A percentile compares a stretch with the other conserved stretches of the same genome.
phyloP scores from a whole-genome alignment of 2,888 invertebrate genomes.

The Geotrupes spiniger region DNA sequence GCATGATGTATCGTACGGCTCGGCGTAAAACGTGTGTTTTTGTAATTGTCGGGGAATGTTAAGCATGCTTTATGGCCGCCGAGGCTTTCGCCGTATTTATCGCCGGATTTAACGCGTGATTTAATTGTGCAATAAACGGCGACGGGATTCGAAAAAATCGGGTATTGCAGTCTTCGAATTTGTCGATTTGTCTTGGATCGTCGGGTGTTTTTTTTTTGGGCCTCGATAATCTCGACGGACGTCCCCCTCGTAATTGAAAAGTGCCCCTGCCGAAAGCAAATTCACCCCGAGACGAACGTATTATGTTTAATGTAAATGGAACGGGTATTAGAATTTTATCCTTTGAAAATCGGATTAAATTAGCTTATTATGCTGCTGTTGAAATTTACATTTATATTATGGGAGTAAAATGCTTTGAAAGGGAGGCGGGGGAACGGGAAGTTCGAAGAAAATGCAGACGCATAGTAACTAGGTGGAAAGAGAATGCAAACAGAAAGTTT shows the following conservation, averaged over 20 bases:
- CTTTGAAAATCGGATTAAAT: conserved; percentile 18
- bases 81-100: background rate
- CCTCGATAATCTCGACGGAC: conserved; percentile 4
- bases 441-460: too few relatives aligned
- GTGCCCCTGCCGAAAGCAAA: conserved; percentile 5
- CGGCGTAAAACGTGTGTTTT: background rate
- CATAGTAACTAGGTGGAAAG: too few relatives aligned
- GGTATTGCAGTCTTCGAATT: background rate
- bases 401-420: background rate
- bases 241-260: conserved; percentile 17
- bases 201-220: conserved; percentile 1
- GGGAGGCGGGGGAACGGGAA: too few relatives aligned
- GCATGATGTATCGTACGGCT: background rate
- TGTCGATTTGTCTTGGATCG: background rate
- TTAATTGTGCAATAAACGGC: too few relatives aligned
- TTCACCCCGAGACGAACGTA: conserved; percentile 10
- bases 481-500: too few relatives aligned
- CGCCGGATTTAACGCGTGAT: too few relatives aligned
- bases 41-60: background rate
- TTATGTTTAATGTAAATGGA: conserved; percentile 19
- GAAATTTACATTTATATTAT: conserved; percentile 21
- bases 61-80: background rate
- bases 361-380: conserved; percentile 14
- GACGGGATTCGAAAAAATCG: too few relatives aligned
- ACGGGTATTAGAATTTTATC: conserved; percentile 16